Evolutionary conservation across 2,797 vertebrate genomes (phyloP).

Genomic region (Synanceia verrucosa): DNA sequence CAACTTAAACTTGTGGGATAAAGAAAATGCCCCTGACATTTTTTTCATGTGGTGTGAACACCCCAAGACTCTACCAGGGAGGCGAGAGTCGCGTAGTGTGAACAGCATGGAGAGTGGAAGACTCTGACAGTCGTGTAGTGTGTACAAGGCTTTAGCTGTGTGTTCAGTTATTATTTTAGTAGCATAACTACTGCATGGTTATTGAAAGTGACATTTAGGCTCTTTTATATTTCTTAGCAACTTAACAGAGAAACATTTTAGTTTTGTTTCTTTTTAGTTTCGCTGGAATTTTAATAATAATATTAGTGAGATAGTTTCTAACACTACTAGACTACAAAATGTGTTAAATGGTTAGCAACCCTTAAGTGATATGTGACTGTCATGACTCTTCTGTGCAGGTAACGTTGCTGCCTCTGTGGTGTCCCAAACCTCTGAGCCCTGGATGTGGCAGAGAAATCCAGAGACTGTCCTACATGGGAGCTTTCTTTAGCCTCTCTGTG

Average conservation of each 20-base stretch:
- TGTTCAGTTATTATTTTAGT: neutral
- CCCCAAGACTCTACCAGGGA: too few relatives aligned
- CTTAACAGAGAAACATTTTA: too few relatives aligned
- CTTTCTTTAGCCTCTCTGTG: constrained; percentile 96
- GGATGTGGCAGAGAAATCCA: constrained; percentile 95
- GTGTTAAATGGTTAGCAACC: neutral
- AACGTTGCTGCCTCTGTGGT: constrained; percentile 92
- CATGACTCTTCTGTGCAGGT: constrained; percentile 75
- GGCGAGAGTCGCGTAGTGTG: too few relatives aligned
- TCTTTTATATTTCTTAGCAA: neutral
- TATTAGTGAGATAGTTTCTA: too few relatives aligned
- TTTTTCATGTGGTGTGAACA: too few relatives aligned
- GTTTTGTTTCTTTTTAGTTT: too few relatives aligned
- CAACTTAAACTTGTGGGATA: too few relatives aligned
- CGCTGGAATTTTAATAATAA: neutral
- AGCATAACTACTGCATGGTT: neutral
- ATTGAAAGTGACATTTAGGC: neutral
- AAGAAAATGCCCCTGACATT: too few relatives aligned
- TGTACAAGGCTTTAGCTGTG: too few relatives aligned
- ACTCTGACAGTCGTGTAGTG: too few relatives aligned
- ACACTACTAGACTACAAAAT: neutral
- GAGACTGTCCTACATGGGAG: constrained; percentile 93
- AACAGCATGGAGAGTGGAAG: too few relatives aligned
- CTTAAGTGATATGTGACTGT: neutral
- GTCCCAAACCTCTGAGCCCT: constrained; percentile 92